Evolutionary conservation across 1,140 invertebrate genomes (phyloP), one percentile per base, ranked within the genome.

Genomic region (Gonatopus flavifemur): DNA sequence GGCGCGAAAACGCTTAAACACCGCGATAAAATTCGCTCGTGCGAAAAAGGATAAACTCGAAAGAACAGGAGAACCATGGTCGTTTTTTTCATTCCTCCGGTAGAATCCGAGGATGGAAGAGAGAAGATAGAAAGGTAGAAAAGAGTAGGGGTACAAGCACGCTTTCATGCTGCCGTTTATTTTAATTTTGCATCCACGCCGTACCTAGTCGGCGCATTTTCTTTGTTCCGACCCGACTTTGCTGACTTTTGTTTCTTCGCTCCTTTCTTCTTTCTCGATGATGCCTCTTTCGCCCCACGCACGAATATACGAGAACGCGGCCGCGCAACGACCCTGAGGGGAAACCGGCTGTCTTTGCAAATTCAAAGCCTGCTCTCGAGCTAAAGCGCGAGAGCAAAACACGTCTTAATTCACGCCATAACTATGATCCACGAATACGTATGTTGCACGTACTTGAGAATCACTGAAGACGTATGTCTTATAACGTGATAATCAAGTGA

Each of bases 81-180:
- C n/a, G n/a, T n/a, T n/a, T n/a, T n/a, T n/a, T n/a, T n/a, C n/a
- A n/a, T n/a, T n/a, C n/a, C n/a, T n/a, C n/a, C n/a, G n/a, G n/a
- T n/a, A n/a, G n/a, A n/a, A n/a, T n/a, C n/a, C n/a, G n/a, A 49
- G 12, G 20, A 37, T 39, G 24, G 39, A 15, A 48, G 24, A 46
- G 30, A 25, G 48, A 37, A 32, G 4, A 30, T 25, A 12, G n/a
- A 16, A 30, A 35, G 22, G 33, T 22, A 12, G 41, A 45, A 13
- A 5, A 6, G 19, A n/a, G 22, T 38, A 49, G 31, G 20, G 36
- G 21, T 16, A 32, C 22, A 48, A 51, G 50, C 32, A 58, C 59
- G 57, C 63, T 68, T 70, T 72, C 72, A 72, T 69, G 66, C 66
- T 58, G 63, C 66, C 68, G 66, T 76, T 76, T 76, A 74, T 74